A percentile compares a stretch with the other conserved stretches of the same genome.
phyloP scores from a whole-genome alignment of 2,113 vertebrate species.

The Helogale parvula region DNA sequence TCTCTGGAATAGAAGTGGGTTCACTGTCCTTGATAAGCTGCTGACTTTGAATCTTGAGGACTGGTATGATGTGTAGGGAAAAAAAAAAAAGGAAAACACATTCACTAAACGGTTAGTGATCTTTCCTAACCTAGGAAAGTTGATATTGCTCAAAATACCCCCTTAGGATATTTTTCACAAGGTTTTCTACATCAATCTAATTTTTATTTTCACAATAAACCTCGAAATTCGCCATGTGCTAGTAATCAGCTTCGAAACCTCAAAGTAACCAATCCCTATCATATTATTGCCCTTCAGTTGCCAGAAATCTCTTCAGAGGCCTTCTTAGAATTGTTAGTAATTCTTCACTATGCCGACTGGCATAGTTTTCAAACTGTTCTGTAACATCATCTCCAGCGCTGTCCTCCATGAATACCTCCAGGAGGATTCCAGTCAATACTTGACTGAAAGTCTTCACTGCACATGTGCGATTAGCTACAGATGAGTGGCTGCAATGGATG shows the following conservation, averaged over 20 bases:
- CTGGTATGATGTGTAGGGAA: not conserved
- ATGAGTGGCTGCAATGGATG: not conserved
- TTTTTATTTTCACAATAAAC: not conserved
- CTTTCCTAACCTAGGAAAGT: not conserved
- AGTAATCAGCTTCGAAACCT: not conserved
- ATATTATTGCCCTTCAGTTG: not conserved
- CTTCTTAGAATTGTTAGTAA: not conserved
- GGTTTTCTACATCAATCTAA: not conserved
- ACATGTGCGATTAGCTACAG: not conserved
- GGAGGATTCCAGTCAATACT: not conserved
- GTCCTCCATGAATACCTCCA: not conserved
- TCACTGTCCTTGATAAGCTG: not conserved
- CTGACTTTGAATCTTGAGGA: not conserved
- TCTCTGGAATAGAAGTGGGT: not conserved
- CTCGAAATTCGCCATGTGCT: not conserved
- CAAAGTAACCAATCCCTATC: not conserved
- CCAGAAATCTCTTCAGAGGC: not conserved
- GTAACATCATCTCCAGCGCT: not conserved
- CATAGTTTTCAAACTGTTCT: not conserved
- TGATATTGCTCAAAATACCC: not conserved
- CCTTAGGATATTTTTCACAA: too few relatives aligned
- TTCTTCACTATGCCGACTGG: constrained; percentile 9
- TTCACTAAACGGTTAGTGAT: not conserved
- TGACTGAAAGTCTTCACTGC: not conserved
- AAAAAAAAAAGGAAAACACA: not conserved